Evolutionary conservation across 2,797 vertebrate species (phyloP).

Genomic region (Rhabdomys pumilio): DNA sequence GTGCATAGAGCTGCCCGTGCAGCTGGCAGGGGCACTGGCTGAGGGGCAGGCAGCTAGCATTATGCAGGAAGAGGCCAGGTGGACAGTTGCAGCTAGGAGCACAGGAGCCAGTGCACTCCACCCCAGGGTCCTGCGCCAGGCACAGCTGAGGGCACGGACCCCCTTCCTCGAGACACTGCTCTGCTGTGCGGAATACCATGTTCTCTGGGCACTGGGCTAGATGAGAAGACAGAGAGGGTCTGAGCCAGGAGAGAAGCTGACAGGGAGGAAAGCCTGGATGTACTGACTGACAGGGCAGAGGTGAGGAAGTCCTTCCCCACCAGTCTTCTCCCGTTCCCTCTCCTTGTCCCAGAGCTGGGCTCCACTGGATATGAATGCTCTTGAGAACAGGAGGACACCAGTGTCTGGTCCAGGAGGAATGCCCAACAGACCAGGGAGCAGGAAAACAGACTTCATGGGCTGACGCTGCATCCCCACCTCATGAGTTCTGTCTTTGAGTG

Average conservation of each 20-base stretch:
- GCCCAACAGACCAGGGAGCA: not conserved
- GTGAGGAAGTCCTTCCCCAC: not conserved
- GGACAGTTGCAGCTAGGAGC: slow-evolving; percentile 93
- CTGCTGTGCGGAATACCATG: slow-evolving; percentile 89
- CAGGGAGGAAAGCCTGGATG: not conserved
- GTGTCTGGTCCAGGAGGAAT: not conserved
- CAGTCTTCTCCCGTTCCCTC: not conserved
- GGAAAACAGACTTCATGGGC: not conserved
- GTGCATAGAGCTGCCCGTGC: slow-evolving; percentile 87
- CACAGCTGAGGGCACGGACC: slow-evolving; percentile 92
- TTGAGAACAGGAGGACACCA: not conserved
- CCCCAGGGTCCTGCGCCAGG: slow-evolving; percentile 90
- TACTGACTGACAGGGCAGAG: not conserved
- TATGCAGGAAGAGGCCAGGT: slow-evolving; percentile 91
- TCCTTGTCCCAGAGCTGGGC: not conserved
- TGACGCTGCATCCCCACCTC: not conserved
- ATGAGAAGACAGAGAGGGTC: not conserved
- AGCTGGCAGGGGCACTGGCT: slow-evolving; percentile 92
- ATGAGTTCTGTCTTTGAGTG: not conserved
- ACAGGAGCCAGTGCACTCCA: slow-evolving; percentile 92
- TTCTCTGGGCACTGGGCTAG: slow-evolving; percentile 91
- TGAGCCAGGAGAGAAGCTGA: not conserved
- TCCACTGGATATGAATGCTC: not conserved
- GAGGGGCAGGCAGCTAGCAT: slow-evolving; percentile 90
- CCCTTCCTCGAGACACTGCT: slow-evolving; percentile 89